Base-by-base conservation (phyloP, 2,113 vertebrate genomes). In the Serinus canaria region DNA sequence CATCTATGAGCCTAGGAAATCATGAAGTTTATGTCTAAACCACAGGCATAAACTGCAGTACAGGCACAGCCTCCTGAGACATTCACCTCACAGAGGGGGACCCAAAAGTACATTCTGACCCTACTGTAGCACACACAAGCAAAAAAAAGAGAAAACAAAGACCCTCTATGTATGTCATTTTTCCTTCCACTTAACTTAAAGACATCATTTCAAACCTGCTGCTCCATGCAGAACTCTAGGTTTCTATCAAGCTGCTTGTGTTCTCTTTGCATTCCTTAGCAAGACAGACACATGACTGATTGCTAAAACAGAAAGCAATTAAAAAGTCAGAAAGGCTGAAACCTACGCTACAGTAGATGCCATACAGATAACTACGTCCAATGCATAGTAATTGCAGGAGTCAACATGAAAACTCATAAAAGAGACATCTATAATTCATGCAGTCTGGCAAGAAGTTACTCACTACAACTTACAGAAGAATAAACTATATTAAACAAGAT, bases 391-490 rank as follows among this genome's bases (percentile, higher is more conserved):
- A 97, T 96, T 89, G 75, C 89, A 69, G 62, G 79, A 96, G 80
- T 53, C 89, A 47, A 86, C 91, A 94, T 3, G 25, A 84, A 93
- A 87, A 89, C 87, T 93, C 92, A 87, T 95, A 95, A 95, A 97
- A 95, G 63, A 87, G 83, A 72, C 83, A 95, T 94, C 83, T 96
- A 95, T 96, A 96, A 97, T 96, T 97, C 92, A 97, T 95, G 89
- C 77, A 74, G 52, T 78, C 93, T 94, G 80, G 87, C 92, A 95
- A 95, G 85, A 58, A 88, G 94, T 86, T 91, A 79, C 79, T 84
- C 43, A 23, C 62, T 78, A 60, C 92, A 81, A 92, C 72, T 91
- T 87, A 63, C 22, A 91, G 77, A 82, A 37, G 75, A 95, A 93
- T 78, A 90, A 90, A 90, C 56, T 53, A 41, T 30, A 91, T 49